phyloP scores from a whole-genome alignment of 2,888 invertebrate genomes.

The Diarsia mendica region DNA sequence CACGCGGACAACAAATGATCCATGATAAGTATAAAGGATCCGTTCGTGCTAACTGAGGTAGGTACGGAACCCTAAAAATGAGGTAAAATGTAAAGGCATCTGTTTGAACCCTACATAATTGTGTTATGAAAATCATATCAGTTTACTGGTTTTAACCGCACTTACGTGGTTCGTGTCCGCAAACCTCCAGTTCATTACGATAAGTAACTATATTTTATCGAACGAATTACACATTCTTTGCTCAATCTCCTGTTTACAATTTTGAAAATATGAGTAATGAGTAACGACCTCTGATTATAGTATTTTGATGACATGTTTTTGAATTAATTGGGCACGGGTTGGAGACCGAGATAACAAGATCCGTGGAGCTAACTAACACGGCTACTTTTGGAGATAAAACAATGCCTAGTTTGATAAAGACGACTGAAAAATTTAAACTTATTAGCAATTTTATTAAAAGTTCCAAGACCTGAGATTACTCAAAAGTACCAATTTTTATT shows the following conservation, averaged over 20 bases:
- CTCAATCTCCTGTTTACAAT: constrained; percentile 16
- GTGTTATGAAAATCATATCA: not conserved
- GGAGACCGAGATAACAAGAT: not conserved
- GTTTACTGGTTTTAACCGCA: not conserved
- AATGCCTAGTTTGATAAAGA: constrained; percentile 27
- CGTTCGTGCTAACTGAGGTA: too few species aligned
- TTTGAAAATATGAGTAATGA: not conserved
- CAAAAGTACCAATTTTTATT: not conserved
- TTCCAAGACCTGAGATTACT: constrained; percentile 24
- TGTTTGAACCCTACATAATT: not conserved
- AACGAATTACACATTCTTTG: not conserved
- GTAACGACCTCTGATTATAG: constrained; percentile 23
- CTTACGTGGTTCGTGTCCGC: too few species aligned
- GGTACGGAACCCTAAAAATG: not conserved
- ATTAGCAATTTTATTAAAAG: constrained; percentile 20
- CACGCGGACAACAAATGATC: too few species aligned
- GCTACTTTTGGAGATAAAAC: not conserved
- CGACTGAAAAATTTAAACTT: not conserved
- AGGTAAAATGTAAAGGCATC: not conserved
- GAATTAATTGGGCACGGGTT: constrained; percentile 26
- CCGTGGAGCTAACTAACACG: constrained; percentile 1
- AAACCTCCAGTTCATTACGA: constrained; percentile 6
- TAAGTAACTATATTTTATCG: not conserved
- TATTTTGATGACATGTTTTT: constrained; percentile 12
- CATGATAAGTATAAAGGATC: too few species aligned